Base-by-base conservation (phyloP, 1,140 invertebrate genomes). In the Aleiodes sp. region DNA sequence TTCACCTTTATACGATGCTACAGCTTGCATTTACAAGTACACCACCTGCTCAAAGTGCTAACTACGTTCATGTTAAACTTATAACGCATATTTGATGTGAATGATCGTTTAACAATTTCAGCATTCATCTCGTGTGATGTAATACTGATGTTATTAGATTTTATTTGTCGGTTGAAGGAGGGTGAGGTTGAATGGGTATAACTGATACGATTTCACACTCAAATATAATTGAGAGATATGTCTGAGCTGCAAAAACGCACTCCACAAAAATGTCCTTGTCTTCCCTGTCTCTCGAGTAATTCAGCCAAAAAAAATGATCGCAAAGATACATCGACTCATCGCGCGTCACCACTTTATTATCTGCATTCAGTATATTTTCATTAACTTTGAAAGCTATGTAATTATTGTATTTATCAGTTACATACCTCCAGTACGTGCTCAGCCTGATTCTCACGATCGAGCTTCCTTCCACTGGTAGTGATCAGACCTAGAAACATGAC, bases 401-500 rank as follows among this genome's bases (percentile, higher is more conserved):
- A 46, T 29, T 52, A 65, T 31, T 6, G 56, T 65, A 59, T 62
- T 70, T 65, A 66, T 65, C 39, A 70, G 62, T 37, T 63, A 83
- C 86, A 88, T 83, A 96, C 94, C 89, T 96, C 94, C 4, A 97
- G 87, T 77, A 94, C 91, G 84, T 97, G 95, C 76, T 94, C 90
- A 0, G 91, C 87, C 80, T 94, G 93, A 76, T 91, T 92, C 82
- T 96, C 94, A 73, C 95, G 90, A 84, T 98, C 96, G 63, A 97
- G 86, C 78, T 91, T 90, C 28, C 95, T 88, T 16, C 91, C 90
- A 16, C 94, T 96, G 24, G 94, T 96, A 59, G 88, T 91, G 65
- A 97, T 93, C 39, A 92, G 83, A 66, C 95, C 95, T 94, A 88
- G 52, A 88, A 88, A 71, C 80, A 72, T 56, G 39, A 62, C 66